Percentiles rank a stretch among this genome's conserved stretches.
Conservation (phyloP, 2,113 vertebrate genomes). For the Oryzias curvinotus region DNA sequence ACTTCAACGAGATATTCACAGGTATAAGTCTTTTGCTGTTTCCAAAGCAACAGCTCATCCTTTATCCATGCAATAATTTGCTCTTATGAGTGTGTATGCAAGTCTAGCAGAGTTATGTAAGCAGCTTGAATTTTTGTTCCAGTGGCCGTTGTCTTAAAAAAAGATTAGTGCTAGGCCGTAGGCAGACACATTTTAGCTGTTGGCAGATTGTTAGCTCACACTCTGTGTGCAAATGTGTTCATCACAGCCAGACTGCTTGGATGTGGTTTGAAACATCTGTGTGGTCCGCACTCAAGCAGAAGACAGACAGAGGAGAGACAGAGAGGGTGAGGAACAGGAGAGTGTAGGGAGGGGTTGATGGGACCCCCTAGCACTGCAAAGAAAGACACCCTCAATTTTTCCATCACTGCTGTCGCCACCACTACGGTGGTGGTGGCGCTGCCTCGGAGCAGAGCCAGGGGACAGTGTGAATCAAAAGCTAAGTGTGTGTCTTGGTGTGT, state of each 20-base stretch:
- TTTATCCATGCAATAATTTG: slow-evolving; percentile 61
- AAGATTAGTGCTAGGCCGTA: slow-evolving; percentile 62
- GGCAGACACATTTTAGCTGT: slow-evolving; percentile 68
- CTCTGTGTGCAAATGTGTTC: slow-evolving; percentile 76
- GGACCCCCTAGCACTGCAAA: slow-evolving; percentile 60
- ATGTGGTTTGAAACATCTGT: slow-evolving; percentile 80
- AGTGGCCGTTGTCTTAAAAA: slow-evolving; percentile 60
- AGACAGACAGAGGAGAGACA: slow-evolving; percentile 70
- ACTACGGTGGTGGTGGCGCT: slow-evolving; percentile 35
- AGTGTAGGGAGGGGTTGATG: slow-evolving; percentile 34
- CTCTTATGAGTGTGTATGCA: slow-evolving; percentile 23
- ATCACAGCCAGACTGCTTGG: slow-evolving; percentile 76
- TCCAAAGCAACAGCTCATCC: slow-evolving; percentile 62
- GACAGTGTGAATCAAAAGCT: slow-evolving; percentile 52
- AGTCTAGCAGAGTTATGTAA: slow-evolving; percentile 62
- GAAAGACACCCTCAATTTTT: slow-evolving; percentile 73
- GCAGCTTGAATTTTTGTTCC: slow-evolving; percentile 54
- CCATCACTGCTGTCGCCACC: slow-evolving; percentile 66
- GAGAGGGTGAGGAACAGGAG: slow-evolving; percentile 42
- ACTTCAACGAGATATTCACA: slow-evolving; percentile 35
- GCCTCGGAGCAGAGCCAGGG: slow-evolving; percentile 57
- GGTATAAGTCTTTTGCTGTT: slow-evolving; percentile 54
- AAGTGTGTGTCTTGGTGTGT: slow-evolving; percentile 13
- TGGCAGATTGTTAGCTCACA: slow-evolving; percentile 73
- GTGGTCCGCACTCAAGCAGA: slow-evolving; percentile 76